phyloP scores from a whole-genome alignment of 1,140 invertebrate genomes.

The Protaetia brevitarsis region DNA sequence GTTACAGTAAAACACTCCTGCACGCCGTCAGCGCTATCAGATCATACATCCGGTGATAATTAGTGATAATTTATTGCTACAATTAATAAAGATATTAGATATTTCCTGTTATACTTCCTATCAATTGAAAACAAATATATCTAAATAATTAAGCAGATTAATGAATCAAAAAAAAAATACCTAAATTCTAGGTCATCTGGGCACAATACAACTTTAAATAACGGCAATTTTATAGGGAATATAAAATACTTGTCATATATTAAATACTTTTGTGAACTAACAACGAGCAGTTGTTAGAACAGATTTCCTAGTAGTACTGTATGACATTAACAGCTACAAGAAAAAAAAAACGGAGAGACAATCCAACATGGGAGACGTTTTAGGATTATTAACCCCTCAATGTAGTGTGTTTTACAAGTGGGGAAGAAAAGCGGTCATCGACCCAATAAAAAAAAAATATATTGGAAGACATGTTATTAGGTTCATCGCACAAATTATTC shows the following conservation, averaged over 20 bases:
- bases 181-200: neutral
- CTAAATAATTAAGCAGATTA: neutral
- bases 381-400: neutral
- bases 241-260: neutral
- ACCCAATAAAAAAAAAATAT: neutral
- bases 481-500: no score
- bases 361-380: neutral
- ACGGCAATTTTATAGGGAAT: no score
- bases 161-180: neutral
- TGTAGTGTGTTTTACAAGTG: neutral
- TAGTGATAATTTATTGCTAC: neutral
- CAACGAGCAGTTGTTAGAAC: neutral
- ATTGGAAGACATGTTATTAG: no score
- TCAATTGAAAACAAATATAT: neutral
- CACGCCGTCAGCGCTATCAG: neutral
- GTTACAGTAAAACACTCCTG: neutral
- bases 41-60: conserved; percentile 2
- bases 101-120: conserved; percentile 1
- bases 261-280: neutral
- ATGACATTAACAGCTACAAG: neutral
- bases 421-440: neutral
- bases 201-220: no score
- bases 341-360: neutral
- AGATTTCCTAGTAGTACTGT: neutral
- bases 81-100: conserved; percentile 6